Conservation (phyloP, 2,797 vertebrate species). For the Zenarchopterus dispar region DNA sequence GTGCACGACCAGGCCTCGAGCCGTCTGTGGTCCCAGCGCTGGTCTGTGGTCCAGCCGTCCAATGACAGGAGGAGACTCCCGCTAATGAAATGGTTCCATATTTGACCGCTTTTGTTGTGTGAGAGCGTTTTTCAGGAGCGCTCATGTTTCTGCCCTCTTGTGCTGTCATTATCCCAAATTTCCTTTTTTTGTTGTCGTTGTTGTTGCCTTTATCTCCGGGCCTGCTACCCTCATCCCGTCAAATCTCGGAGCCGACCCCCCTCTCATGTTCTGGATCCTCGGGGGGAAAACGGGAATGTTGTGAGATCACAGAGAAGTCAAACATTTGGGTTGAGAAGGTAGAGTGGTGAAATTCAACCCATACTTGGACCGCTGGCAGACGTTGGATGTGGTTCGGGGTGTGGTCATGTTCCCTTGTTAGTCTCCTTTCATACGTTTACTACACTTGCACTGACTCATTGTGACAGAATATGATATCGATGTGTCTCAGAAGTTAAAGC, state of each 20-base stretch:
- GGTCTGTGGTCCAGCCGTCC: conserved; percentile 72
- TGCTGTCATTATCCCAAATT: conserved; percentile 41
- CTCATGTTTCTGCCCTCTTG: conserved; percentile 41
- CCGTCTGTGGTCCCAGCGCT: conserved; percentile 66
- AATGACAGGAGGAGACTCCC: conserved; percentile 74
- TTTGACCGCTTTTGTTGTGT: conserved; percentile 50
- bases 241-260: conserved; percentile 6
- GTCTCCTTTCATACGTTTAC: conserved; percentile 43
- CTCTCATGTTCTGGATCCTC: conserved; percentile 14
- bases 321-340: conserved; percentile 47
- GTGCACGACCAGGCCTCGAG: conserved; percentile 56
- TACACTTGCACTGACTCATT: conserved; percentile 28
- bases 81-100: conserved; percentile 83
- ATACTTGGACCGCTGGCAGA: too few species aligned
- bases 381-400: conserved; percentile 52
- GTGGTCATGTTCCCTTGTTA: conserved; percentile 53
- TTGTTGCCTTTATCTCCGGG: conserved; percentile 13
- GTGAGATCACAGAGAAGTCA: conserved; percentile 45
- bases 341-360: conserved; percentile 32
- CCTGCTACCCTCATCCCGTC: conserved; percentile 19
- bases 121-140: conserved; percentile 9
- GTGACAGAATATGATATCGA: too few species aligned
- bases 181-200: neutral
- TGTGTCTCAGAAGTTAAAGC: conserved; percentile 15
- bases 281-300: conserved; percentile 52